Evolutionary conservation across 2,797 vertebrate species (phyloP).

Genomic region (Erethizon dorsatum): DNA sequence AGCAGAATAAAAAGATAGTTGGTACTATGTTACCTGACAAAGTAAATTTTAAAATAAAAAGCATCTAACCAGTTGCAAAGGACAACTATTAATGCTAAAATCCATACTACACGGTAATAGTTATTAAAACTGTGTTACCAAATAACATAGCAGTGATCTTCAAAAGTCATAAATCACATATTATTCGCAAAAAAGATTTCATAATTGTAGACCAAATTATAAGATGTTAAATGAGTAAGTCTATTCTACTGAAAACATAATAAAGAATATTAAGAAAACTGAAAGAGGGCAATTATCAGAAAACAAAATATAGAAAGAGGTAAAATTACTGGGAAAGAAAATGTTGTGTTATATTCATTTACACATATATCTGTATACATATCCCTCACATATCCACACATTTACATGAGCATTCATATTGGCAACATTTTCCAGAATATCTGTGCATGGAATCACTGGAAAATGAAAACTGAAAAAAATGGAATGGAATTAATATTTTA

Average conservation of each 20-base stretch:
- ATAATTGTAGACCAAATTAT: background rate
- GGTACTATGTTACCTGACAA: background rate
- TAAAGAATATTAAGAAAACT: background rate
- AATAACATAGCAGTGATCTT: background rate
- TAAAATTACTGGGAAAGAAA: background rate
- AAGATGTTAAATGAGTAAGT: background rate
- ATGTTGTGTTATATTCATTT: no score
- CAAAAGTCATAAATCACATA: background rate
- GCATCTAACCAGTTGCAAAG: background rate
- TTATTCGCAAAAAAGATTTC: no score
- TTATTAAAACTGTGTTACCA: background rate
- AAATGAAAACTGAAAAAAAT: background rate
- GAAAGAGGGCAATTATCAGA: background rate
- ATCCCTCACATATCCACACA: background rate
- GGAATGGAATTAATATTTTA: background rate
- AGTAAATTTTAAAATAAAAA: background rate
- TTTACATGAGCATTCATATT: no score
- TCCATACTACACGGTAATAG: no score
- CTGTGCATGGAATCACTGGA: background rate
- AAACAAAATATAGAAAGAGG: background rate
- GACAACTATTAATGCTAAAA: background rate
- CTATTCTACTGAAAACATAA: background rate
- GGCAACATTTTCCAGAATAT: background rate
- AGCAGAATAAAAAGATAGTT: background rate
- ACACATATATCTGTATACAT: no score